Conservation (phyloP, 2,888 invertebrate species). For the Elegia similella region DNA sequence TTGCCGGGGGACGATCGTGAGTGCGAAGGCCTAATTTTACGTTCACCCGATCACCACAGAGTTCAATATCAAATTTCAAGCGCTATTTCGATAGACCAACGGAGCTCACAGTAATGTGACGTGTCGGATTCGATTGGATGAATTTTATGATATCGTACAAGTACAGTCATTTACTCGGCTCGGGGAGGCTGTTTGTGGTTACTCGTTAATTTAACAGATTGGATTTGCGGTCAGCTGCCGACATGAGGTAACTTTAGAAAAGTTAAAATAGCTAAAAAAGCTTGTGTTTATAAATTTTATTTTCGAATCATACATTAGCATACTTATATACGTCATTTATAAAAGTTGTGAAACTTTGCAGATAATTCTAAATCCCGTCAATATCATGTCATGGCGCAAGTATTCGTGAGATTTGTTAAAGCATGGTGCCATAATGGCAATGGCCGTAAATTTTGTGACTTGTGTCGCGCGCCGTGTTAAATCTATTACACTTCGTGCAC, state of each 20-base stretch:
- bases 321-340: no score
- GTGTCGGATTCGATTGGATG: slow-evolving; percentile 71
- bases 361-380: no score
- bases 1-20: slow-evolving; percentile 34
- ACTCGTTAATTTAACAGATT: slow-evolving; percentile 65
- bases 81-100: slow-evolving; percentile 66
- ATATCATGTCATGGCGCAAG: no score
- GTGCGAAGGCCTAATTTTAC: slow-evolving; percentile 68
- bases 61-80: slow-evolving; percentile 73
- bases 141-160: slow-evolving; percentile 63
- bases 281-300: no score
- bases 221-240: slow-evolving; percentile 50
- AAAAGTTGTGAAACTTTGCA: no score
- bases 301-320: no score
- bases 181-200: slow-evolving; percentile 57
- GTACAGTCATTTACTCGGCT: slow-evolving; percentile 44
- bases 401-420: no score
- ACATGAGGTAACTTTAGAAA: slow-evolving; percentile 8
- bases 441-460: no score
- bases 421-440: no score
- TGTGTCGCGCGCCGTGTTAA: no score
- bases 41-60: slow-evolving; percentile 62
- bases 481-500: no score
- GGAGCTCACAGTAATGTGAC: slow-evolving; percentile 60
- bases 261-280: not conserved